Conservation (phyloP, 2,113 vertebrate genomes). For the Rhabdornis inornatus region DNA sequence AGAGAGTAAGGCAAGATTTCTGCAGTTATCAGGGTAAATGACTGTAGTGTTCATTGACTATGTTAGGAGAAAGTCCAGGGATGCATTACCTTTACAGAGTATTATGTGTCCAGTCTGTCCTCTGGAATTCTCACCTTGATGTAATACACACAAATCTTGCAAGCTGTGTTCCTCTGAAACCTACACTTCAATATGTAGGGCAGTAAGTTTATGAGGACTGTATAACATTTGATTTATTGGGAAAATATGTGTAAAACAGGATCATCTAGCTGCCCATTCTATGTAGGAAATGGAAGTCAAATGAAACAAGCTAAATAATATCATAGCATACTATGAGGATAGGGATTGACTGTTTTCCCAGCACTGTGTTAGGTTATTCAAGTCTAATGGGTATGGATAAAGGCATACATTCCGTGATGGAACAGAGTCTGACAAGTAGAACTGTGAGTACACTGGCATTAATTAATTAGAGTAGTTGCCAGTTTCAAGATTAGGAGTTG, state of each 20-base stretch:
- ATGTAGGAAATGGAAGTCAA: background rate
- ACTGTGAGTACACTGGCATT: background rate
- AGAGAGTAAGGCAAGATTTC: slow-evolving; percentile 26
- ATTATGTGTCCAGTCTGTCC: background rate
- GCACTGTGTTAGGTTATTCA: background rate
- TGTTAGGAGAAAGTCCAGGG: background rate
- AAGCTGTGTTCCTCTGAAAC: background rate
- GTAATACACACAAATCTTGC: background rate
- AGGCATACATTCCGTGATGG: fast-evolving
- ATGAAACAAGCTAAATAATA: slow-evolving; percentile 9
- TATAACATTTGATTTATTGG: background rate
- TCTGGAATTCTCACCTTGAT: background rate
- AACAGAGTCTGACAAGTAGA: background rate
- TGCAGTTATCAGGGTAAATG: background rate
- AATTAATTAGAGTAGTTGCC: background rate
- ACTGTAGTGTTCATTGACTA: background rate
- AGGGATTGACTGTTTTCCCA: background rate
- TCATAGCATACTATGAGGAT: background rate
- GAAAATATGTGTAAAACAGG: background rate
- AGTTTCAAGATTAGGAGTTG: background rate
- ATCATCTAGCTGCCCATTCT: background rate
- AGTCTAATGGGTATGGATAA: background rate
- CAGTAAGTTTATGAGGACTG: background rate
- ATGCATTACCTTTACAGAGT: background rate
- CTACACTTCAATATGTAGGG: background rate